Base-by-base conservation (phyloP, 2,113 vertebrate genomes). In the Microtus oregoni region DNA sequence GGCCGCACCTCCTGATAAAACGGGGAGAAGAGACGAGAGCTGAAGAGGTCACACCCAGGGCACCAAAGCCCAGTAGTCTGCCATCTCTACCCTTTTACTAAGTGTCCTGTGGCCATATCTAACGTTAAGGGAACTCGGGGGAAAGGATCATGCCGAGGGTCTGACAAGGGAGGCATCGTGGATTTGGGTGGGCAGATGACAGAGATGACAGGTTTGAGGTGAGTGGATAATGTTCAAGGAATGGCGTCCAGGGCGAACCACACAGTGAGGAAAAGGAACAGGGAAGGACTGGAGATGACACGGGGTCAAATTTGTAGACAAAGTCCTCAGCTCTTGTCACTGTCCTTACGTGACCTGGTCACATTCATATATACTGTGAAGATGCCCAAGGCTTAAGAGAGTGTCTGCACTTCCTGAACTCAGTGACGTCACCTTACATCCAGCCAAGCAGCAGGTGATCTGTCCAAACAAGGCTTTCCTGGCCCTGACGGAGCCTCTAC, bases 301-400 rank as follows among this genome's bases (percentile, higher is more conserved):
- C 1, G 15, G 55, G 26, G 41, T 55, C 4, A 19, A 28, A 24
- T 38, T 44, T 73, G 55, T 15, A 35, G 7, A 61, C 63, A 35
- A 41, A 7, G 61, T 17, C 83, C 9, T 52, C 44, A 13, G 79
- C 38, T 68, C 75, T 41, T 7, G 22, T 26, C 85, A 2, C 72
- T 8, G 38, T 79, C 70, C 86, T 76, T 28, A 58, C 35, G 83
- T 75, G 83, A 89, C 77, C 12, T 65, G 14, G 1, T 85, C 87
- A 32, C 41, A 10, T 38, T n/a, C 9, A 9, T 0, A n/a, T 13
- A 44, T 24, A 10, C 63, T 1, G 81, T 0, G 15, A 24, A 0
- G 4, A 3, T 2, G 35, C 52, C 7, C 7, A 35, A 63, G 81
- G 75, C 47, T 38, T 3, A 0, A 47, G 58, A 47, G 61, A 63